Evolutionary conservation across 2,888 invertebrate genomes (phyloP).

Genomic region (Nomada ruficornis): DNA sequence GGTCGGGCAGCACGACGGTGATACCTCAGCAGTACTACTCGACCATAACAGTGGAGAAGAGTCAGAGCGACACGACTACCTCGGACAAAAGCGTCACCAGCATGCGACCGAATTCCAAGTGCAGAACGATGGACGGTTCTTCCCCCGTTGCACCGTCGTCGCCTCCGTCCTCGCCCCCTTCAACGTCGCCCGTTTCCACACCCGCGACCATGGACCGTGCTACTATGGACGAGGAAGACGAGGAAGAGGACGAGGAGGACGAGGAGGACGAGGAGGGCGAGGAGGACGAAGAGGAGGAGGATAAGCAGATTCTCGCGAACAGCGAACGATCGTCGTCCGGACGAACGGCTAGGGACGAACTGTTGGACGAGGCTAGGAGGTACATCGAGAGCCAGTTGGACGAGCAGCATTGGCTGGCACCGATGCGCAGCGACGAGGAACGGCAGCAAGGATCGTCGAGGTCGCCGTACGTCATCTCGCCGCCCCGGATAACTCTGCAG

Average conservation of each 20-base stretch:
- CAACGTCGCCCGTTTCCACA: conserved; percentile 34
- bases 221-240: too few species aligned
- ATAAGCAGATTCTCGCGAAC: not conserved
- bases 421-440: conserved; percentile 66
- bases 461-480: conserved; percentile 71
- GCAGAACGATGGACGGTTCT: conserved; percentile 70
- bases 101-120: conserved; percentile 81
- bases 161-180: conserved; percentile 39
- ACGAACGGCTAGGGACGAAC: conserved; percentile 67
- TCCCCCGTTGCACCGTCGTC: conserved; percentile 48
- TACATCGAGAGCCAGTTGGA: conserved; percentile 81
- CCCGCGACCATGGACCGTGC: not conserved
- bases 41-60: conserved; percentile 75
- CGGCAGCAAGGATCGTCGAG: conserved; percentile 48
- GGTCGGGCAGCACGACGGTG: conserved; percentile 92
- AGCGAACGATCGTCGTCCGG: not conserved
- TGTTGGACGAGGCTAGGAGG: conserved; percentile 78
- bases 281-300: conserved; percentile 10
- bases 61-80: conserved; percentile 82
- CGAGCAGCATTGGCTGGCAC: conserved; percentile 73
- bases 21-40: conserved; percentile 86
- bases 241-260: too few species aligned
- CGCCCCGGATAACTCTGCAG: conserved; percentile 78
- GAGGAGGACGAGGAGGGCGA: too few species aligned
- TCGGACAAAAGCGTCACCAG: conserved; percentile 82